Percentiles rank a stretch among this genome's conserved stretches.
Conservation (phyloP, 2,113 vertebrate genomes). For the Lophotis ruficrista region DNA sequence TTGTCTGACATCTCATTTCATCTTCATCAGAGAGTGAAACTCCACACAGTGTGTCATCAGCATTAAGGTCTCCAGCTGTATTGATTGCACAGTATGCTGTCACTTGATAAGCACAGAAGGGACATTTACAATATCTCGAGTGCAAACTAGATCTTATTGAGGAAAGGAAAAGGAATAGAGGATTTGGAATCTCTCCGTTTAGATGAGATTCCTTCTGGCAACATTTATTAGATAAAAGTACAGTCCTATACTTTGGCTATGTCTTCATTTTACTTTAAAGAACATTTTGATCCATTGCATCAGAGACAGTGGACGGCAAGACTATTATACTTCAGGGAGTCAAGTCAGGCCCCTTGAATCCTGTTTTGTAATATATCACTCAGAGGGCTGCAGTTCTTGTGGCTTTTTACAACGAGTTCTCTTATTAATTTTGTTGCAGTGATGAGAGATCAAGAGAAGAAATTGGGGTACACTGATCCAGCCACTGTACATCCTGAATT, state of each 20-base stretch:
- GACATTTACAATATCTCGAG: background rate
- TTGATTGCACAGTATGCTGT: background rate
- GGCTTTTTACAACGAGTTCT: background rate
- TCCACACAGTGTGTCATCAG: background rate
- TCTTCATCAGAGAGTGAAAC: background rate
- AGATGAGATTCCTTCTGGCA: background rate
- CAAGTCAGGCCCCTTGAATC: background rate
- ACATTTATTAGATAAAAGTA: background rate
- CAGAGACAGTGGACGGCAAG: rapidly evolving
- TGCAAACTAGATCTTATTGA: background rate
- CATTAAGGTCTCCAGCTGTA: background rate
- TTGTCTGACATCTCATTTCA: background rate
- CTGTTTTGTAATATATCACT: background rate
- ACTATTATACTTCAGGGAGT: background rate
- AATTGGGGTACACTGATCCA: background rate
- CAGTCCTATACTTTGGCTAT: background rate
- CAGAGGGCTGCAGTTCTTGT: background rate
- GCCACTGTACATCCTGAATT: background rate
- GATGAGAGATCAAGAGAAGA: background rate
- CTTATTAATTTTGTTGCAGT: background rate
- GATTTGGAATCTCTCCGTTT: background rate
- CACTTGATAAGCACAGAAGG: background rate
- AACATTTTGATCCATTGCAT: background rate
- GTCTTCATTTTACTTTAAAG: background rate
- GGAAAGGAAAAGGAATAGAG: background rate